These are phyloP conservation scores for Sorex araneus DNA, from an alignment of 2,113 vertebrate species.

Conservation along the genomic window DNA sequence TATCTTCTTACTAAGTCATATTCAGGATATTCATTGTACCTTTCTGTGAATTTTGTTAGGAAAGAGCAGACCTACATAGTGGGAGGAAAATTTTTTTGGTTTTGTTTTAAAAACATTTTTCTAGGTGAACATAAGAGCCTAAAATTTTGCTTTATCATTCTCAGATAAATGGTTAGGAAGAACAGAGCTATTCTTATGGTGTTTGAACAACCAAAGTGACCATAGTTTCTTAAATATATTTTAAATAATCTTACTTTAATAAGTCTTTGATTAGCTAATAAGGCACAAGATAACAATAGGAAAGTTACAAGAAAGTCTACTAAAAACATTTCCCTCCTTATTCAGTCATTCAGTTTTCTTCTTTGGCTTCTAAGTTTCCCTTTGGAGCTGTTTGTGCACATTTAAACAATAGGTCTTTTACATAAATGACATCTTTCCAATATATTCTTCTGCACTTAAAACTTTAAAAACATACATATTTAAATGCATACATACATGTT, in stretches of 20 bases:
- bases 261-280: neutral
- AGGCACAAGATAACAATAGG: neutral
- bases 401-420: neutral
- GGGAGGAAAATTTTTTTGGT: neutral
- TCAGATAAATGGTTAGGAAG: neutral
- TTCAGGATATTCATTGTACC: neutral
- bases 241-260: neutral
- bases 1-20: neutral
- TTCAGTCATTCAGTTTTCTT: neutral
- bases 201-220: constrained; percentile 31
- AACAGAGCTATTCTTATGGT: neutral
- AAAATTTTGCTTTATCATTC: neutral
- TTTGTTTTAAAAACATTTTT: constrained; percentile 20
- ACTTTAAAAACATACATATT: too few species aligned
- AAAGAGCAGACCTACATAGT: neutral
- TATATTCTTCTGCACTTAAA: too few species aligned
- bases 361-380: neutral
- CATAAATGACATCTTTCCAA: neutral
- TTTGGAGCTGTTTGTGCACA: neutral
- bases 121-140: neutral
- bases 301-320: neutral
- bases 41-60: constrained; percentile 7
- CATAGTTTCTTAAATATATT: constrained; percentile 2
- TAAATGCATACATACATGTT: too few species aligned
- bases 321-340: too few species aligned